Conservation (phyloP, 1,140 invertebrate genomes). For the Cyclargus thomasi region DNA sequence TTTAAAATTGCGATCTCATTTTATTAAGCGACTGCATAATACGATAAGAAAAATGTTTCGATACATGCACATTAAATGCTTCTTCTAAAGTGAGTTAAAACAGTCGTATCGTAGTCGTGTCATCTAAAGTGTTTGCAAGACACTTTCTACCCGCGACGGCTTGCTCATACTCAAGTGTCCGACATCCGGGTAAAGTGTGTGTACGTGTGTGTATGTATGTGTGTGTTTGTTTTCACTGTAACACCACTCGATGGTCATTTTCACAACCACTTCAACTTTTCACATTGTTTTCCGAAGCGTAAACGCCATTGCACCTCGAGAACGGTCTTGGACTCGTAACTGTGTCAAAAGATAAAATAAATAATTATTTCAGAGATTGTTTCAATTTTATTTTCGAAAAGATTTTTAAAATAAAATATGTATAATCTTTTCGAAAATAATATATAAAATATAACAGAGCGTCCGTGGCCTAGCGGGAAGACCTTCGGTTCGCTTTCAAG, state of each 20-base stretch:
- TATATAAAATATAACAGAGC: too few relatives aligned
- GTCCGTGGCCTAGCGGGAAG: too few relatives aligned
- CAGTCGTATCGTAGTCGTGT: conserved; percentile 19
- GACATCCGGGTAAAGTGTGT: conserved; percentile 44
- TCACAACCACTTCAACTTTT: conserved; percentile 19
- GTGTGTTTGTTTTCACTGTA: conserved; percentile 46
- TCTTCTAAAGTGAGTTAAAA: too few relatives aligned
- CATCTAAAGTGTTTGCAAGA: conserved; percentile 29
- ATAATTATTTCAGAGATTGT: too few relatives aligned
- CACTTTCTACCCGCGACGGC: conserved; percentile 47
- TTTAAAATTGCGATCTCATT: background rate
- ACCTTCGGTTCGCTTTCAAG: too few relatives aligned
- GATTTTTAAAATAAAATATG: too few relatives aligned
- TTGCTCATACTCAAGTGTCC: conserved; percentile 44
- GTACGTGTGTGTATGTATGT: conserved; percentile 31
- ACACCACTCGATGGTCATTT: conserved; percentile 23
- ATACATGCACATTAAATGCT: too few relatives aligned
- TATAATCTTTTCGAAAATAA: too few relatives aligned
- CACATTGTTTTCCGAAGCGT: conserved; percentile 7
- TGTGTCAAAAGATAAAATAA: background rate
- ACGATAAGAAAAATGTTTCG: too few relatives aligned
- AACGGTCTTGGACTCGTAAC: background rate
- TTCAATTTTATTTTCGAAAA: too few relatives aligned
- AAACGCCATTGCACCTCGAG: background rate
- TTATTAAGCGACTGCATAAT: background rate